Conservation (phyloP, 2,797 vertebrate species). For the Gallirallus australis region DNA sequence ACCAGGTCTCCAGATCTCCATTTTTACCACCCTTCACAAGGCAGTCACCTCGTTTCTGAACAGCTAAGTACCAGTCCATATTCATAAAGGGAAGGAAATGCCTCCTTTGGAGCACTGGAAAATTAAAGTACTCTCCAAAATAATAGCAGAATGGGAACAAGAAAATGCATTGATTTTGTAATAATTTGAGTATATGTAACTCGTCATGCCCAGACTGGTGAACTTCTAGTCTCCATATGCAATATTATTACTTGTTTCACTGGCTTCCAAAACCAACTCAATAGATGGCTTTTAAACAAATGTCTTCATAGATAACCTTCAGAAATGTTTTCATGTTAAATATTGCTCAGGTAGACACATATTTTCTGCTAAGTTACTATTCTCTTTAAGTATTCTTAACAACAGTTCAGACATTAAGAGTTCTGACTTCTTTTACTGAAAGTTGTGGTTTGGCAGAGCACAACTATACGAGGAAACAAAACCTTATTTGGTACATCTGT, state of each 20-base stretch:
- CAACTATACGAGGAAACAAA: background rate
- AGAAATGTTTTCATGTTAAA: background rate
- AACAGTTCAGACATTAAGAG: background rate
- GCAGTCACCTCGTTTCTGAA: background rate
- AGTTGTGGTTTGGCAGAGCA: background rate
- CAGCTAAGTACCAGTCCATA: background rate
- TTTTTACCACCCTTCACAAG: background rate
- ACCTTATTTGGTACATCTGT: background rate
- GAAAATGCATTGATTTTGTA: background rate
- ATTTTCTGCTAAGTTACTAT: background rate
- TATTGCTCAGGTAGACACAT: background rate
- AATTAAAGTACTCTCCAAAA: background rate
- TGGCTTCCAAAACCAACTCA: background rate
- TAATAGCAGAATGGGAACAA: background rate
- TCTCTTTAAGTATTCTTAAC: background rate
- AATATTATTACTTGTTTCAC: background rate
- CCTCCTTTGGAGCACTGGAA: accelerated
- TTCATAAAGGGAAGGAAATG: background rate
- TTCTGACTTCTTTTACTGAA: background rate
- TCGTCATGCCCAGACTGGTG: background rate
- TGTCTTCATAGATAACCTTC: background rate
- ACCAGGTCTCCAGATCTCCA: background rate
- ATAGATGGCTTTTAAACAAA: background rate
- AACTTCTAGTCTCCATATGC: background rate
- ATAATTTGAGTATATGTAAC: background rate